Percentiles rank a stretch among this genome's conserved stretches.
Evolutionary conservation across 2,888 invertebrate species (phyloP).

Genomic region (Coremacera marginata): DNA sequence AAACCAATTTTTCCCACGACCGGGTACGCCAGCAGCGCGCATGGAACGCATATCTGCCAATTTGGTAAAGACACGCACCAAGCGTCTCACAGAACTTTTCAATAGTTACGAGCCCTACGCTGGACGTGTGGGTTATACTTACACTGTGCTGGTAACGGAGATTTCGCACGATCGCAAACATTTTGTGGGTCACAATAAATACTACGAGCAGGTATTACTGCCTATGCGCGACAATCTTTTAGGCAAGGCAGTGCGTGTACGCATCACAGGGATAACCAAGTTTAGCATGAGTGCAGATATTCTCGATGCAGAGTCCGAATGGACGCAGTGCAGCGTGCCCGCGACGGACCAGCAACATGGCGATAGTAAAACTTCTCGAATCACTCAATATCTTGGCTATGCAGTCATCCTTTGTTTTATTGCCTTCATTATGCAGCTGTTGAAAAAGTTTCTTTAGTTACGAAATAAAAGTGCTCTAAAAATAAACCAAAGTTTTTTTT

Average conservation of each 20-base stretch:
- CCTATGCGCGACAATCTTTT: slow-evolving; percentile 82
- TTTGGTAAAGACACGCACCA: slow-evolving; percentile 91
- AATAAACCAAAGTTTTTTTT: slow-evolving; percentile 1
- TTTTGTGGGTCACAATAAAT: slow-evolving; percentile 95
- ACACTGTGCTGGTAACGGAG: slow-evolving; percentile 92
- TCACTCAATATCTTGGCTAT: slow-evolving; percentile 56
- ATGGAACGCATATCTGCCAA: slow-evolving; percentile 87
- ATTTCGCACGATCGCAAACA: slow-evolving; percentile 90
- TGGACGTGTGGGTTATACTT: slow-evolving; percentile 72
- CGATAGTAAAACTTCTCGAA: slow-evolving; percentile 34
- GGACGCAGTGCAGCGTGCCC: slow-evolving; percentile 49
- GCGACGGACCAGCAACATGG: background rate
- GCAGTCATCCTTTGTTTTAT: slow-evolving; percentile 66
- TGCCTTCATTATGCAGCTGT: slow-evolving; percentile 60
- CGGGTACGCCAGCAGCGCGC: slow-evolving; percentile 95
- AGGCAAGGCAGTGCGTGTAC: slow-evolving; percentile 86
- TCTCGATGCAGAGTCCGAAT: slow-evolving; percentile 73
- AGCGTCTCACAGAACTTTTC: slow-evolving; percentile 88
- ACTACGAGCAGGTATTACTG: slow-evolving; percentile 91
- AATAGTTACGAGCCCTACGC: slow-evolving; percentile 89
- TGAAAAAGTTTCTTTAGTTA: slow-evolving; percentile 46
- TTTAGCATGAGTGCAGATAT: slow-evolving; percentile 84
- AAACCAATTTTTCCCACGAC: slow-evolving; percentile 97
- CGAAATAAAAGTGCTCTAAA: slow-evolving; percentile 36
- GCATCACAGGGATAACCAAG: slow-evolving; percentile 78